A percentile compares a stretch with the other conserved stretches of the same genome.
phyloP scores from a whole-genome alignment of 2,797 vertebrate genomes.

The Micrastur ruficollis region DNA sequence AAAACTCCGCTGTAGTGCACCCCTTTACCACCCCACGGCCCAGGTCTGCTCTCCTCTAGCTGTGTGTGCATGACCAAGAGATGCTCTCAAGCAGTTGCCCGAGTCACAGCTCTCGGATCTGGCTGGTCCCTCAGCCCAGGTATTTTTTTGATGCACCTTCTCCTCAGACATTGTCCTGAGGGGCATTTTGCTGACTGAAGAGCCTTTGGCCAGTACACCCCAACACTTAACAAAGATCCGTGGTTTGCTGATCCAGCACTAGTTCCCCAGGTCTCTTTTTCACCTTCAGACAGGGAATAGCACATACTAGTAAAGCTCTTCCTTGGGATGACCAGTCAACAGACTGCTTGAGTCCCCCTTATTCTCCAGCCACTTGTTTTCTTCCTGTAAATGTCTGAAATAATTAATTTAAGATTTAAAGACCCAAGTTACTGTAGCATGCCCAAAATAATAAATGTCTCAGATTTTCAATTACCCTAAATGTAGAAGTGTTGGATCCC shows the following conservation, averaged over 20 bases:
- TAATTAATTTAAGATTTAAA: conserved; percentile 71
- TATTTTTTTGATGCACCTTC: not conserved
- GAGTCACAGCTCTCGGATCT: not conserved
- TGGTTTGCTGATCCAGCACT: not conserved
- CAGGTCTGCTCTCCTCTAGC: not conserved
- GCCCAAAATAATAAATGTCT: conserved; percentile 76
- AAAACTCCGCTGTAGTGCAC: not conserved
- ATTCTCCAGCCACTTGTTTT: conserved; percentile 16
- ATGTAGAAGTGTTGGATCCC: conserved; percentile 63
- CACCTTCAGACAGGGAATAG: not conserved
- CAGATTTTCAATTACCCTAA: conserved; percentile 76
- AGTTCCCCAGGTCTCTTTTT: not conserved
- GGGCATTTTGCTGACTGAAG: not conserved
- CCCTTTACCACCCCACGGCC: not conserved
- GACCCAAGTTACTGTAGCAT: conserved; percentile 60
- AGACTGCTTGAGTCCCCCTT: not conserved
- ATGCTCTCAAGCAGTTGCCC: not conserved
- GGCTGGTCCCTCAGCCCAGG: not conserved
- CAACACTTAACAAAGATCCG: not conserved
- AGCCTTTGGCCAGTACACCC: not conserved
- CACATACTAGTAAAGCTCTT: not conserved
- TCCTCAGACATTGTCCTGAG: not conserved
- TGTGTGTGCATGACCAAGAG: not conserved
- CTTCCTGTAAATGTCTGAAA: conserved; percentile 65
- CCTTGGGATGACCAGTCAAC: not conserved